Base-by-base conservation (phyloP, 2,113 vertebrate genomes). In the Pomatostomus ruficeps region DNA sequence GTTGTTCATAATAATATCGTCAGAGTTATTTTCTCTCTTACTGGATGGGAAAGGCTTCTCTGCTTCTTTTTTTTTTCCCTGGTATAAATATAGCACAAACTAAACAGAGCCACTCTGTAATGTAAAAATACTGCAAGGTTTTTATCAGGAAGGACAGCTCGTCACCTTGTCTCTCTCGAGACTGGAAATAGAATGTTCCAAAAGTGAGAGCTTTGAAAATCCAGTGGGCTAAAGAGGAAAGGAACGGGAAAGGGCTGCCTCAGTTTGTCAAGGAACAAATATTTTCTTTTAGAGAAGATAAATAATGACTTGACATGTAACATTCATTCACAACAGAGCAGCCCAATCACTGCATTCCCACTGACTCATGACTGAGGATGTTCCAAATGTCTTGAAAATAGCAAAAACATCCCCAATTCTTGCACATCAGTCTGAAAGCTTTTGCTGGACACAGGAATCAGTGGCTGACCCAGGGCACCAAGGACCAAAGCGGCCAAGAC, bases 81-180 rank as follows among this genome's bases (percentile, higher is more conserved):
- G 26, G 23, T 86, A 80, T 63, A 92, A 92, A 94, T 95, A 95
- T 92, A 96, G 87, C 73, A 90, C 91, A 96, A 96, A 91, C 93
- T 94, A 97, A 97, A 97, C 95, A 97, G 94, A 96, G 88, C 77
- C 91, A 94, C 94, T 94, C 77, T 97, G 97, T 96, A 97, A 96
- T 88, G 92, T 90, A 74, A 63, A 91, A 75, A 71, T 89, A 95
- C 77, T 85, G 89, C 92, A 95, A 72, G 80, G 89, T 80, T 97
- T 97, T 97, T 97, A 96, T 96, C 96, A 95, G 91, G 92, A 92
- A 93, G 88, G 85, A 74, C 93, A 82, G 89, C 87, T 93, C 46
- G 38, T 95, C 96, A 96, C 87, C 95, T 94, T 93, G 85, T 94
- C 92, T 96, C 97, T 96, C 93, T 45, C 7, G 22, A 84, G 87